Base-by-base conservation (phyloP, 1,140 invertebrate species). In the Caenorhabditis briggsae region DNA sequence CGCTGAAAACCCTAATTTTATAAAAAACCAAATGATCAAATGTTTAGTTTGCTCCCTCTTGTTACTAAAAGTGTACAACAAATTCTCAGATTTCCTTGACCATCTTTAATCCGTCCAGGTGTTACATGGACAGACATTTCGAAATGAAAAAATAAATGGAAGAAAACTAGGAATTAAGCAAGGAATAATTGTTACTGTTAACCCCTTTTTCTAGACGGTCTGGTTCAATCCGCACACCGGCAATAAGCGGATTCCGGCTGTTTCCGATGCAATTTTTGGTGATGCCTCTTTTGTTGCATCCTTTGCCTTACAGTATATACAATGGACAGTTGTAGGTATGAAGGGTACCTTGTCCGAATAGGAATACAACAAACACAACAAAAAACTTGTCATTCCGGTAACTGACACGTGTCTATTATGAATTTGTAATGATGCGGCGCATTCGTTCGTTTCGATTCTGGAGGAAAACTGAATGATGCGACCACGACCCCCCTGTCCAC, bases 131-230 rank as follows among this genome's bases (percentile, higher is more conserved):
- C 20, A 9, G 59, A 12, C 43, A 53, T 23, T 12, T 11, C 18
- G 23, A 70, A 12, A 46, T n/a, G 46, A 70, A 50, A 43, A 53
- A 23, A 46, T 33, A 33, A 33, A 33, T 33, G 1, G 33, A 33
- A 50, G 12, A 25, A 18, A 20, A 70, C 64, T 3, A 50, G n/a
- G 46, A 78, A 78, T 78, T 78, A 78, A 25, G 70, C 50, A 50
- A 50, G 33, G 20, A 78, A 78, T 78, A 78, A 78, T 78, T 78
- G 70, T 50, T 78, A 78, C 70, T 78, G 70, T 78, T 78, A 78
- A 78, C 70, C 70, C 33, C 43, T 20, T 41, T n/a, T 18, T 61
- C 46, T 12, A 20, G 46, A 53, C 46, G 46, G 46, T 78, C 46
- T 78, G 46, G 46, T 78, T 50, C 33, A 78, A 41, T 78, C 59